Base-by-base conservation (phyloP, 2,113 vertebrate genomes). In the Lates calcarifer region DNA sequence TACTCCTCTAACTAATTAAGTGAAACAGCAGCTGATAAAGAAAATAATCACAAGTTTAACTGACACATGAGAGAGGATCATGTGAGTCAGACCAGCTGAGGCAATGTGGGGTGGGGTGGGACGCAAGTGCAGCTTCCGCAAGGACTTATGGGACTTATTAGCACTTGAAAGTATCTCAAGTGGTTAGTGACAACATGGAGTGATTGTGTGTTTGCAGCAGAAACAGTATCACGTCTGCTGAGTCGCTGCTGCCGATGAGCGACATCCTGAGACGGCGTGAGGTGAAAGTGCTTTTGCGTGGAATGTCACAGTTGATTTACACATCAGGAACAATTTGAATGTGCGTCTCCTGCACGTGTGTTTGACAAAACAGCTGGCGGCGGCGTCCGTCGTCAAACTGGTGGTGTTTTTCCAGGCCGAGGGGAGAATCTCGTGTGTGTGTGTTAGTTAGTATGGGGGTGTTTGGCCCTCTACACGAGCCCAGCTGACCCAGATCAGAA, bases 401-500 rank as follows among this genome's bases (percentile, higher is more conserved):
- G 68, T 81, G 63, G 86, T 69, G 82, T 85, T 88, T 91, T 91
- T 91, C 83, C 80, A 87, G 85, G 63, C 78, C 51, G 28, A 68
- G 17, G 72, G 68, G 66, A 68, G 77, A 81, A 79, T 66, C 68
- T 88, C 64, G 65, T 18, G 60, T 41, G 73, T 81, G 72, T 81
- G 72, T 87, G 39, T 81, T 61, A 67, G 39, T 81, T 61, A 67
- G 56, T 63, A 43, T 18, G 41, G 69, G 74, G 22, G 64, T 37
- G 63, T 20, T 47, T 43, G 4, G 53, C 69, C 81, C 82, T 81
- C 67, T 77, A 67, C 83, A 87, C 68, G 88, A 92, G 85, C 75
- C 89, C 87, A 91, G 81, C 83, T 90, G 90, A 93, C 91, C 88
- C 81, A 86, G 78, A 82, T 89, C 91, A 84, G 78, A 57, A 74